Evolutionary conservation across 1,140 invertebrate species (phyloP), one percentile per base, ranked within the genome.

Genomic region (Drosophila cardini): DNA sequence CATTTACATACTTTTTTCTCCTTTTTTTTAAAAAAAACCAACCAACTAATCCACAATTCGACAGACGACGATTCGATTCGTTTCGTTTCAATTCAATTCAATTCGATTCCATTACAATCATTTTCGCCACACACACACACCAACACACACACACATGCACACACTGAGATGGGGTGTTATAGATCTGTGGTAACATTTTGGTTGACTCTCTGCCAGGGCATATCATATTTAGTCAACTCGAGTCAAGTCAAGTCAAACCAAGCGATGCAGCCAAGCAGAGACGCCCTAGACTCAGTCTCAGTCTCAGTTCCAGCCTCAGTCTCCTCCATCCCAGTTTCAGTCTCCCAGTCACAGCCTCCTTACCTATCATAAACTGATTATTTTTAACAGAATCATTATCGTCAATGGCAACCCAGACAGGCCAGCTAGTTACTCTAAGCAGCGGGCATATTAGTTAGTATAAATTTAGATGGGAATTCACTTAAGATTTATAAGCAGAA

Each of bases 301-400:
- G 21, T 21, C 21, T 3, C n/a, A n/a, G n/a, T n/a, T n/a, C 21
- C 21, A 58, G 10, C 6, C 45, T 45, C 61, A 45, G 32, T 26
- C 43, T 26, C 50, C 43, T 26, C 50, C 58, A 43, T 36, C 48
- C 26, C 21, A 18, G 62, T 42, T 42, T 21, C 56, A 16, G 42
- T 60, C 55, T 21, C 60, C 4, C 40, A 40, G 36, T 34, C 43
- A 18, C 64, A 68, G 46, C 36, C 53, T 34, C 53, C 74, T 69
- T 73, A 70, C 77, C 80, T 72, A 89, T 75, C 76, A 84, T 89
- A 89, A 89, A 89, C 84, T 89, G 84, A 89, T 89, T 89, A 89
- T 89, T 89, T 87, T 89, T 89, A 89, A 89, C 84, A 89, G 84
- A 89, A 89, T 84, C 84, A 89, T 89, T 89, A 89, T 83, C 77